A percentile compares a stretch with the other conserved stretches of the same genome.
Evolutionary conservation across 2,888 invertebrate genomes (phyloP).

Genomic region (Gari tellinella): DNA sequence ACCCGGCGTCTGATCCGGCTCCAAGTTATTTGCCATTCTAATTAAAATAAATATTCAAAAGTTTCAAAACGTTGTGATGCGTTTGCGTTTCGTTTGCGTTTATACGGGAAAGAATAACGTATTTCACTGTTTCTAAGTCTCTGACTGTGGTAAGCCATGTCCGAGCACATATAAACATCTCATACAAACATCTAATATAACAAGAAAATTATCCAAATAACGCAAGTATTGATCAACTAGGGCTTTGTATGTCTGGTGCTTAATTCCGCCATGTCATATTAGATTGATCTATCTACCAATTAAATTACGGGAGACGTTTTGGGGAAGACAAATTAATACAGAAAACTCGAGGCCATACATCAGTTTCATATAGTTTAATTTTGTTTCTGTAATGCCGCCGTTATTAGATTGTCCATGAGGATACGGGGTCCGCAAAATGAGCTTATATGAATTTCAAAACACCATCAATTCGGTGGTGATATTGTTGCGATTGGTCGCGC

Average conservation of each 20-base stretch:
- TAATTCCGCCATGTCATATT: slow-evolving; percentile 49
- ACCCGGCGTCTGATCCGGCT: no score
- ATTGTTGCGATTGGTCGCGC: slow-evolving; percentile 9
- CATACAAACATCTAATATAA: no score
- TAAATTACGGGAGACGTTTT: slow-evolving; percentile 39
- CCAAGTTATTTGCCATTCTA: no score
- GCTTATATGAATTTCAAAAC: slow-evolving; percentile 45
- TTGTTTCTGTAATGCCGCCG: slow-evolving; percentile 25
- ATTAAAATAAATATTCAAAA: no score
- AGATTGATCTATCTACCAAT: slow-evolving; percentile 43
- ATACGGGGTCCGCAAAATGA: slow-evolving; percentile 24
- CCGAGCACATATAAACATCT: no score
- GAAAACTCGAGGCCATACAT: slow-evolving; percentile 23
- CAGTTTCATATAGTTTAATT: slow-evolving; percentile 34
- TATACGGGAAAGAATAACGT: no score
- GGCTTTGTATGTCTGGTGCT: slow-evolving; percentile 32
- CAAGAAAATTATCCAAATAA: slow-evolving; percentile 26
- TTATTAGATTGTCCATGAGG: slow-evolving; percentile 38
- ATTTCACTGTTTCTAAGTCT: no score
- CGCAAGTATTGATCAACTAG: slow-evolving; percentile 21
- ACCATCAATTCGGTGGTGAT: slow-evolving; percentile 18
- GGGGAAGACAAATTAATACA: slow-evolving; percentile 39
- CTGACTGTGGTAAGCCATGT: no score
- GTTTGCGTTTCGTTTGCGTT: no score
- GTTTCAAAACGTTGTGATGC: no score